These are phyloP conservation scores for Microctonus brassicae DNA, from an alignment of 2,888 invertebrate genomes.

Conservation along the genomic window DNA sequence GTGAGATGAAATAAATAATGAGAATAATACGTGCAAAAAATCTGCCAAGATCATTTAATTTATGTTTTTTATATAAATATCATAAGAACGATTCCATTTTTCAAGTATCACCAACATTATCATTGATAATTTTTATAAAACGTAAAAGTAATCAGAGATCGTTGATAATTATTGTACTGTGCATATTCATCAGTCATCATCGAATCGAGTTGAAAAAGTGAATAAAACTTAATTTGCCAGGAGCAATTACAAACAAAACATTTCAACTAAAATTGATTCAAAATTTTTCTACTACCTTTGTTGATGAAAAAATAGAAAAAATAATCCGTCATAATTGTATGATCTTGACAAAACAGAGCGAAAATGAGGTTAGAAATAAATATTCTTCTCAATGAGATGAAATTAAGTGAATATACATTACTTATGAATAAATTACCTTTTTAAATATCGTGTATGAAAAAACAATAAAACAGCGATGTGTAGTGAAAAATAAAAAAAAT, in stretches of 20 bases:
- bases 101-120: neutral
- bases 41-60: neutral
- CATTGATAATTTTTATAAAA: neutral
- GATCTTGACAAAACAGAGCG: neutral
- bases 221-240: neutral
- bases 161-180: neutral
- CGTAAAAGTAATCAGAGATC: neutral
- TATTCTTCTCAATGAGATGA: neutral
- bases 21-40: neutral
- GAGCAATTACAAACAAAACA: too few relatives aligned
- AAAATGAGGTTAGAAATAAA: neutral
- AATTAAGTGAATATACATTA: too few relatives aligned
- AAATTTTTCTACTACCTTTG: too few relatives aligned
- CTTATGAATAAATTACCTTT: too few relatives aligned
- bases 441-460: neutral
- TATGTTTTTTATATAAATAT: neutral
- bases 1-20: neutral
- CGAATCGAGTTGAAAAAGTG: neutral
- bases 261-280: too few relatives aligned
- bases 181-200: neutral
- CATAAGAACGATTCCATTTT: neutral
- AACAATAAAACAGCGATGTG: neutral
- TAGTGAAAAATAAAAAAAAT: neutral
- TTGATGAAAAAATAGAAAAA: neutral
- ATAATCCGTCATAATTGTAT: neutral